These are phyloP conservation scores for Aptenodytes forsteri DNA, from an alignment of 2,113 vertebrate genomes.

Conservation along the genomic window DNA sequence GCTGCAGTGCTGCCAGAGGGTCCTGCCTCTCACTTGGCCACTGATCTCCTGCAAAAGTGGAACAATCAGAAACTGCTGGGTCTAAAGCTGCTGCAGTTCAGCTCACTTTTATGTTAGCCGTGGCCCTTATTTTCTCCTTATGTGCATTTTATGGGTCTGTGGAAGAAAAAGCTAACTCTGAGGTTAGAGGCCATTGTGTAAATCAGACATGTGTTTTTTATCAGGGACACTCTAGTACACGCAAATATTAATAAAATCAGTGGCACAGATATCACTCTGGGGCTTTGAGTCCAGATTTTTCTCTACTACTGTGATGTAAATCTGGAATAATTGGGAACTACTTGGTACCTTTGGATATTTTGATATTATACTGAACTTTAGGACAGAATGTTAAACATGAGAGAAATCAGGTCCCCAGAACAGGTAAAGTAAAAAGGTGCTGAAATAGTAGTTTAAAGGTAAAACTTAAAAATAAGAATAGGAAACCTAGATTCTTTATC, in stretches of 20 bases:
- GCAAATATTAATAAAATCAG: slow-evolving; percentile 4
- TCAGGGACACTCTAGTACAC: fast-evolving
- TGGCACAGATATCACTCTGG: neutral
- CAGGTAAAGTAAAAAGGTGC: neutral
- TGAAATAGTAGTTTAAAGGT: neutral
- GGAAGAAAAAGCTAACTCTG: neutral
- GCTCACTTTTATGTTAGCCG: neutral
- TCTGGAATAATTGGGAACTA: neutral
- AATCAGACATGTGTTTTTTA: neutral
- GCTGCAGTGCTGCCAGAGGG: neutral
- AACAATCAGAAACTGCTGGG: neutral
- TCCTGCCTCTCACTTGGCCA: neutral
- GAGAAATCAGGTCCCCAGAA: neutral
- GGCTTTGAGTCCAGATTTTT: neutral
- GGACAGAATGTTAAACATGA: neutral
- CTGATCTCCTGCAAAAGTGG: neutral
- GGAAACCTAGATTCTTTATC: neutral
- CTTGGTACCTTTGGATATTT: neutral
- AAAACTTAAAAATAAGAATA: neutral
- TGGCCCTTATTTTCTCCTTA: neutral
- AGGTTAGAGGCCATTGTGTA: neutral
- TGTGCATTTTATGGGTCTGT: neutral
- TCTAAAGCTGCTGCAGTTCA: neutral
- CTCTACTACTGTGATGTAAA: neutral
- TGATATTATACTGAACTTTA: neutral